Evolutionary conservation across 1,140 invertebrate genomes (phyloP).

Genomic region (Drosophila kanapiae): DNA sequence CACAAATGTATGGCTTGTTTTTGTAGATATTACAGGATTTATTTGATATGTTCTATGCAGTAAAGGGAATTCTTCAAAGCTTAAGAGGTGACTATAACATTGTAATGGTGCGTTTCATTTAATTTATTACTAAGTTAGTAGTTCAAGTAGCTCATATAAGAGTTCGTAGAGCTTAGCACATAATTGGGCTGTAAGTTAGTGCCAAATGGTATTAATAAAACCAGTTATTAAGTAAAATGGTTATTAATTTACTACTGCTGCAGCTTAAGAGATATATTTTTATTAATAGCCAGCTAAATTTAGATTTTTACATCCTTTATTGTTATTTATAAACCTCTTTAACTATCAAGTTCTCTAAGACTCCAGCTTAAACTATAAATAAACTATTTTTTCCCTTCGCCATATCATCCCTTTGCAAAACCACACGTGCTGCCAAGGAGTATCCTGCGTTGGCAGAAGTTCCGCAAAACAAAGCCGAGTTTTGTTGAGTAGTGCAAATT

Average conservation of each 20-base stretch:
- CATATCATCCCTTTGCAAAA: background rate
- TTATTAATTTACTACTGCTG: background rate
- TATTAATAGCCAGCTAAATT: background rate
- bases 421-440: conserved; percentile 1
- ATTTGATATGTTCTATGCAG: background rate
- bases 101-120: background rate
- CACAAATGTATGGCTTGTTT: background rate
- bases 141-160: background rate
- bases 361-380: background rate
- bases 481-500: conserved; percentile 46
- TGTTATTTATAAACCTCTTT: background rate
- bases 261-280: background rate
- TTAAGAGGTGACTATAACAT: background rate
- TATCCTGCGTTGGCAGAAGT: conserved; percentile 7
- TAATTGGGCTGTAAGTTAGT: background rate
- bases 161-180: no score
- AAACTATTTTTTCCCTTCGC: conserved; percentile 7
- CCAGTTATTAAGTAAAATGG: background rate
- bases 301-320: background rate
- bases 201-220: background rate
- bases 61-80: conserved; percentile 3
- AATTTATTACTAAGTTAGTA: background rate
- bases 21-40: no score
- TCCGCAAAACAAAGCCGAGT: conserved; percentile 11
- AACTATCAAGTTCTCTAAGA: background rate